These are phyloP conservation scores for Leptobrachium leishanense DNA, from an alignment of 2,113 vertebrate genomes.

Conservation along the genomic window DNA sequence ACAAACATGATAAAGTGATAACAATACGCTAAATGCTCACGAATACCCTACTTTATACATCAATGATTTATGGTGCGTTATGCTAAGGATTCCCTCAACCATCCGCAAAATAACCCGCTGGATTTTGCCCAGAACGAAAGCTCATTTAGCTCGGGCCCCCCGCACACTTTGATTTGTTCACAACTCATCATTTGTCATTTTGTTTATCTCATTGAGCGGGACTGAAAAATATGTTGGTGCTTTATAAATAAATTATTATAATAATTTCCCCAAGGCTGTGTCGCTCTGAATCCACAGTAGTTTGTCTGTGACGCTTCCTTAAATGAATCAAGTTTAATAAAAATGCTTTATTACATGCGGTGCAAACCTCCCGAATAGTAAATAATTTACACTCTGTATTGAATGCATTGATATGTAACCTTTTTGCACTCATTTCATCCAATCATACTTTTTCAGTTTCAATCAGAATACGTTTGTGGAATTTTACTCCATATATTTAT, in stretches of 20 bases:
- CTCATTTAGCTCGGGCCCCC: background rate
- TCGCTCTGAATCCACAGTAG: background rate
- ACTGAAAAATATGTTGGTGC: background rate
- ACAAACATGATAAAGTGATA: no score
- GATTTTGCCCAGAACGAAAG: background rate
- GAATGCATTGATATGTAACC: background rate
- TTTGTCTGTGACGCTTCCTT: conserved; percentile 1
- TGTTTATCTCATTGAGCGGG: background rate
- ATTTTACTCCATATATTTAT: no score
- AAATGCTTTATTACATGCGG: background rate
- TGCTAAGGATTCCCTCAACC: no score
- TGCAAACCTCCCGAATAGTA: background rate
- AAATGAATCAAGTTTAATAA: conserved; percentile 3
- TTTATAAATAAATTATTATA: conserved; percentile 4
- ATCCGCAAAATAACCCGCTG: background rate
- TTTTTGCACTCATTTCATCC: background rate
- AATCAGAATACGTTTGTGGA: background rate
- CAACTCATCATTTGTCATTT: background rate
- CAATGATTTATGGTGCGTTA: no score
- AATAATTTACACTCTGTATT: background rate
- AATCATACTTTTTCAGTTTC: background rate
- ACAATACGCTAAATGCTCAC: no score
- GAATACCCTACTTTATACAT: no score
- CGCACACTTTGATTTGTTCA: background rate
- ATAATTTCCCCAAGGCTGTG: background rate